Evolutionary conservation across 2,113 vertebrate species (phyloP).

Genomic region (Tragelaphus strepsiceros): DNA sequence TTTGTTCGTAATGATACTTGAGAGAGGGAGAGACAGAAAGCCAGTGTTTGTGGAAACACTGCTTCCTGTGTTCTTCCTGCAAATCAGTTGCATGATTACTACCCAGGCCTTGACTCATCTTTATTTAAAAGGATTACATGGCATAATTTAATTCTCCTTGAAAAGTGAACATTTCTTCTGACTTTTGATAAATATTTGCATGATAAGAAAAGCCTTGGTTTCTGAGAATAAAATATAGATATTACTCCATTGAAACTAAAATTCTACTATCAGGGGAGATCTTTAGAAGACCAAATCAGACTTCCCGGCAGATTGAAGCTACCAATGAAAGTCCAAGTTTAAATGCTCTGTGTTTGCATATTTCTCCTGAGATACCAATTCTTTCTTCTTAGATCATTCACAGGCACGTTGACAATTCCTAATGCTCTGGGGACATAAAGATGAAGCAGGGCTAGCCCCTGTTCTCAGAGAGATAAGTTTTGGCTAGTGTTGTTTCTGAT

Average conservation of each 20-base stretch:
- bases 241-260: neutral
- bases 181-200: neutral
- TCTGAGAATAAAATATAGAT: neutral
- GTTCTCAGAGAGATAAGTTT: neutral
- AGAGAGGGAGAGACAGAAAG: neutral
- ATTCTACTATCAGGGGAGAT: neutral
- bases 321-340: neutral
- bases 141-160: neutral
- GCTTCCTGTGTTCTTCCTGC: neutral
- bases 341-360: neutral
- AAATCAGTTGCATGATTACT: neutral
- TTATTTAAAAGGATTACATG: neutral
- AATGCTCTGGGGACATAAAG: neutral
- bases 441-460: neutral
- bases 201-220: neutral
- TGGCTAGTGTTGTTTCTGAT: neutral
- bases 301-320: neutral
- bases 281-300: neutral
- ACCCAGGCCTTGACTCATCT: neutral
- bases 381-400: neutral
- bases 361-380: neutral
- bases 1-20: neutral
- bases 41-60: neutral
- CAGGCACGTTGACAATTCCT: neutral
- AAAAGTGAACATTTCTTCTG: neutral